A percentile compares a stretch with the other conserved stretches of the same genome.
Conservation (phyloP, 2,888 invertebrate species). For the Leptodirus hochenwartii region DNA sequence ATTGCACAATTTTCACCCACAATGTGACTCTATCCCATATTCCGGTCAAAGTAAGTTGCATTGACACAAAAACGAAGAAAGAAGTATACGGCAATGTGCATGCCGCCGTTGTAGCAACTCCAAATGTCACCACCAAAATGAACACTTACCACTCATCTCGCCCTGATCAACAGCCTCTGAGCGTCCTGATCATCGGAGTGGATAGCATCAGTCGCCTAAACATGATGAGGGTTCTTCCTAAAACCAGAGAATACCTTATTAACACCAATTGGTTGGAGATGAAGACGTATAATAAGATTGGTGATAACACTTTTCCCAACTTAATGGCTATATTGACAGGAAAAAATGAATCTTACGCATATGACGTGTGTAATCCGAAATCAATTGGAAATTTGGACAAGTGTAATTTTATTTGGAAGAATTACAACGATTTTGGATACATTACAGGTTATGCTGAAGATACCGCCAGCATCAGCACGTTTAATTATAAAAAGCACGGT, state of each 20-base stretch:
- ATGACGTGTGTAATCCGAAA: conserved; percentile 20
- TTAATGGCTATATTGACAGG: conserved; percentile 69
- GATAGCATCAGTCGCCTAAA: conserved; percentile 73
- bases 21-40: conserved; percentile 25
- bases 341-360: conserved; percentile 19
- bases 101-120: conserved; percentile 30
- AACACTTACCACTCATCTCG: conserved; percentile 6
- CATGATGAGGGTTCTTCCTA: conserved; percentile 54
- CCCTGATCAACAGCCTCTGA: conserved; percentile 22
- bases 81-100: conserved; percentile 36
- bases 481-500: conserved; percentile 54
- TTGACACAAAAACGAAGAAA: conserved; percentile 16
- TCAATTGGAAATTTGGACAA: conserved; percentile 30
- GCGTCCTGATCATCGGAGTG: conserved; percentile 64
- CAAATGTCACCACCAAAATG: conserved; percentile 28
- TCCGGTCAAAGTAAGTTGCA: conserved; percentile 33
- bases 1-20: conserved; percentile 29
- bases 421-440: conserved; percentile 55
- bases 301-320: conserved; percentile 83
- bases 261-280: conserved; percentile 27
- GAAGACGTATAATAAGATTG: conserved; percentile 40
- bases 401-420: conserved; percentile 57
- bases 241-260: conserved; percentile 45
- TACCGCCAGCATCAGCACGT: conserved; percentile 50
- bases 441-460: conserved; percentile 71